Evolutionary conservation across 2,113 vertebrate species (phyloP).

Genomic region (Chlamydotis undulata): DNA sequence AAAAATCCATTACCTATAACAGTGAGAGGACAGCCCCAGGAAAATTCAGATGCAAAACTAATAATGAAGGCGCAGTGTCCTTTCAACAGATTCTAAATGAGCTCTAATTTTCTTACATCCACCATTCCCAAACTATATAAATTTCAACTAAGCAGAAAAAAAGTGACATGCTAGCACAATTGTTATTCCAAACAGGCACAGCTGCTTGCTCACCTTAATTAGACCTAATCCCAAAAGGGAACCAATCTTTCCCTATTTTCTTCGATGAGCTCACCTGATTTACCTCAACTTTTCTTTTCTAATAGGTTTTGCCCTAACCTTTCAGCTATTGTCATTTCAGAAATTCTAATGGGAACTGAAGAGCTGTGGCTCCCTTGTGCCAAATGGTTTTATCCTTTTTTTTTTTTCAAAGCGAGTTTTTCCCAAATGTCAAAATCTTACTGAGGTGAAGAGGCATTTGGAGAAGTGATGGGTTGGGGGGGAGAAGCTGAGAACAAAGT

Average conservation of each 20-base stretch:
- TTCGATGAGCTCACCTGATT: constrained; percentile 82
- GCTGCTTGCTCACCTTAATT: constrained; percentile 88
- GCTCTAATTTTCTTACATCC: constrained; percentile 87
- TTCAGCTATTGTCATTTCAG: constrained; percentile 76
- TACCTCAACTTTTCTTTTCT: constrained; percentile 84
- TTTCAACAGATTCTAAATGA: constrained; percentile 89
- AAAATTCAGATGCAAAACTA: constrained; percentile 90
- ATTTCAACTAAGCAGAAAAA: constrained; percentile 89
- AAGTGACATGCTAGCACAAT: constrained; percentile 87
- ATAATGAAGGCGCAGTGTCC: constrained; percentile 86
- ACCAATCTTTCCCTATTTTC: constrained; percentile 81
- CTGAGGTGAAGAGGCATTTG: constrained; percentile 16
- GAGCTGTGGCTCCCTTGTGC: constrained; percentile 38
- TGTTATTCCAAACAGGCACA: constrained; percentile 87
- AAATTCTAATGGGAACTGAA: constrained; percentile 76
- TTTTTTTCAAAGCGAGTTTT: constrained; percentile 1
- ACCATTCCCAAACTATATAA: constrained; percentile 88
- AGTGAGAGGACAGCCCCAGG: constrained; percentile 84
- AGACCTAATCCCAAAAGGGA: constrained; percentile 86
- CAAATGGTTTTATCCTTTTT: constrained; percentile 22
- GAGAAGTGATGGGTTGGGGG: neutral
- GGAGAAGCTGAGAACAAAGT: neutral
- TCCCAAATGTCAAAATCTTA: constrained; percentile 64
- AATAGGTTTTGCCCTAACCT: constrained; percentile 84
- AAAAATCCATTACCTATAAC: constrained; percentile 88